Base-by-base conservation (phyloP, 2,888 invertebrate species). In the Rapana venosa region DNA sequence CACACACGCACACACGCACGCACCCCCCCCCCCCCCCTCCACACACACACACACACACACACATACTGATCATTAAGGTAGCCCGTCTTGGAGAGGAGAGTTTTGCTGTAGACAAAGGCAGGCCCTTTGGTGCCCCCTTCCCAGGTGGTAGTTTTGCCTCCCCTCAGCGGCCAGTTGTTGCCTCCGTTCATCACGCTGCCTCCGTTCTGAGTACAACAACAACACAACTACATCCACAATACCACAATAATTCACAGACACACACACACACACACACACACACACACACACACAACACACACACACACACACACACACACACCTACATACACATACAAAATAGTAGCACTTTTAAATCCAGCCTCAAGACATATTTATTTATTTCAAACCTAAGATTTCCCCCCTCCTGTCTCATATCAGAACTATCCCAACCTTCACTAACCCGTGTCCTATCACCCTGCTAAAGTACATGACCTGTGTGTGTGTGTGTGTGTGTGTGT, bases 141-240 rank as follows among this genome's bases (percentile, higher is more conserved):
- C 86, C 86, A 86, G 32, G 66, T 61, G 86, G 86, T 86, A 4
- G 86, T 66, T 22, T 86, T 86, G 66, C 66, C 86, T 30, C 86
- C 86, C 20, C 86, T n/a, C 30, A 86, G 11, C 6, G 86, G 86
- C 86, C 86, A 86, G 86, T 86, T 86, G 86, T 86, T 86, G 86
- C 66, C 86, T 13, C 86, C 86, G 1, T 6, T 17, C 6, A 66
- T 22, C 32, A 66, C 35, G 20, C 35, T 32, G 0, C 86, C 86
- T 35, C 86, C 86, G 61, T 86, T 86, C 86, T 86, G 86, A 1
- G 56, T 4, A 35, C 35, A 35, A 47, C 47, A 47, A 2, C 2
- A 2, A 47, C 47, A 47, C 47, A 47, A 47, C 47, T 8, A 47
- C 47, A 47, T 8, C 2, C 47, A 47, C 47, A 47, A 2, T 5